Evolutionary conservation across 1,140 invertebrate genomes (phyloP), one percentile per base, ranked within the genome.

Genomic region (Dendrolimus kikuchii): DNA sequence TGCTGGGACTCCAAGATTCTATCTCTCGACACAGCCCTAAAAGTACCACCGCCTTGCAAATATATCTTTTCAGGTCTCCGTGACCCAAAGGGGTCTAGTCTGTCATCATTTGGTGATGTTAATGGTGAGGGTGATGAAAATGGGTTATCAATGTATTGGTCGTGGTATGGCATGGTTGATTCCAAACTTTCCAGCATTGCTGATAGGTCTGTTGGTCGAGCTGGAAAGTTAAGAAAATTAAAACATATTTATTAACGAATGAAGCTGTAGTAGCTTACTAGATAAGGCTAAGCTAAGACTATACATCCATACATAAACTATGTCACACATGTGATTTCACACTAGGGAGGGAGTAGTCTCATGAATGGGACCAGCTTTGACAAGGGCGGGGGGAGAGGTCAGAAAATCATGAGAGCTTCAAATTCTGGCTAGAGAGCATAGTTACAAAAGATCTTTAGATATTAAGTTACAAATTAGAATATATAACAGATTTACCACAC

Each of bases 101-200:
- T 68, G 2, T 87, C 84, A 68, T 88, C 85, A 62, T 87, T 88
- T 2, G 87, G 87, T 50, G 87, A 88, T 40, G 85, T 88, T 40
- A 88, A 62, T 1, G 87, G 86, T 44, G 86, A 88, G 46, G 87
- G 87, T 52, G 87, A 88, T 49, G 87, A 88, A 58, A 88, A 88
- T 38, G 87, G 87, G 62, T 88, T 88, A 50, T 88, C 87, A 49
- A 88, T 88, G 47, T 88, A 86, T 45, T 86, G 81, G 40, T 88
- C 87, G 54, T 88, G 77, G 56, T 86, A 88, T 38, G 78, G 73
- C 5, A 77, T 80, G 53, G 70, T 79, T 2, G 84, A 78, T 58
- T 87, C 85, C 8, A 88, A 50, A 42, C 71, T 79, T 55, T 86
- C 81, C 6, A 88, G 52, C 87, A 88, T 88, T 49, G 82, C 60